A percentile compares a stretch with the other conserved stretches of the same genome.
phyloP scores from a whole-genome alignment of 2,113 vertebrate genomes.

The Prietella phreatophila region DNA sequence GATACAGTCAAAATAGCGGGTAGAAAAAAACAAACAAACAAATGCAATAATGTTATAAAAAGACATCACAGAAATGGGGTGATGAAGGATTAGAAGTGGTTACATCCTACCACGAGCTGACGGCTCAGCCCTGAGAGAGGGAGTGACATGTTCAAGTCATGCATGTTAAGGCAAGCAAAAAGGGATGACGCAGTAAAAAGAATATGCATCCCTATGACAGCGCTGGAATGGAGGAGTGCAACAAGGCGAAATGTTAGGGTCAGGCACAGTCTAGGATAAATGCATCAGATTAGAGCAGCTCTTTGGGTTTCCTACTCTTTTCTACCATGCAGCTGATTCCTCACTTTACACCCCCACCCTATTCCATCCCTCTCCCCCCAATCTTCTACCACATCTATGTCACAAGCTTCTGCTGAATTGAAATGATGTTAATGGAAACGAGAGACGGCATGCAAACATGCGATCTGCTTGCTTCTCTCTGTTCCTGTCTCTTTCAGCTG shows the following conservation, averaged over 20 bases:
- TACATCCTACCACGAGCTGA: slow-evolving; percentile 66
- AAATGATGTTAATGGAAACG: slow-evolving; percentile 78
- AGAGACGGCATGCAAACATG: slow-evolving; percentile 90
- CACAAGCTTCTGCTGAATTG: slow-evolving; percentile 68
- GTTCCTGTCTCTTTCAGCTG: slow-evolving; percentile 66
- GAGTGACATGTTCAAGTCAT: slow-evolving; percentile 62
- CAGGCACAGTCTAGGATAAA: slow-evolving; percentile 37
- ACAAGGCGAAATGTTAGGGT: slow-evolving; percentile 51
- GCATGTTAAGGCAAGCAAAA: slow-evolving; percentile 81
- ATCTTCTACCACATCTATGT: slow-evolving; percentile 56
- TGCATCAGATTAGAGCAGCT: slow-evolving; percentile 37
- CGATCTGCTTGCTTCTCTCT: slow-evolving; percentile 76
- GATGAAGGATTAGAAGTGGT: slow-evolving; percentile 53
- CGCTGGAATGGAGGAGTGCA: slow-evolving; percentile 35
- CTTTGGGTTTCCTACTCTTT: slow-evolving; percentile 49
- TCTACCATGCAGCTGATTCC: slow-evolving; percentile 29
- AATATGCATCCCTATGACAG: slow-evolving; percentile 7
- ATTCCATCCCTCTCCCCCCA: not conserved
- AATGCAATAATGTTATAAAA: slow-evolving; percentile 53
- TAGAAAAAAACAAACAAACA: slow-evolving; percentile 17
- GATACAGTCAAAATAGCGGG: slow-evolving; percentile 68
- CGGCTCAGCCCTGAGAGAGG: slow-evolving; percentile 50
- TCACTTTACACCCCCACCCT: not conserved
- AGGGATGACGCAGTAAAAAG: slow-evolving; percentile 78
- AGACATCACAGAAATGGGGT: slow-evolving; percentile 10